Percentiles rank a stretch among this genome's conserved stretches.
Evolutionary conservation across 2,888 invertebrate genomes (phyloP).

Genomic region (Apodemia duryi): DNA sequence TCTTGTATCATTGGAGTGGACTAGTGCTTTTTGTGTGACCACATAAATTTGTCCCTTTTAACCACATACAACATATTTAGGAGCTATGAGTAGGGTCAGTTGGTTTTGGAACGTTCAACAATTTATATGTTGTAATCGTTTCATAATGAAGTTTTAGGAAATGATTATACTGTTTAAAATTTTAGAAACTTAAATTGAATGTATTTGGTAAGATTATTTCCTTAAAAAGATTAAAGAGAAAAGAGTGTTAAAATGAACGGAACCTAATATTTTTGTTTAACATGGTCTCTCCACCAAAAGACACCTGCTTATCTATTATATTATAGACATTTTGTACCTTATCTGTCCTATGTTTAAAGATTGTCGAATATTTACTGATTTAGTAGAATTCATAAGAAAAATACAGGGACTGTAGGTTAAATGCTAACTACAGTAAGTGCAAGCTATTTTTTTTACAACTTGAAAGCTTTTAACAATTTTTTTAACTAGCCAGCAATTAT

Average conservation of each 20-base stretch:
- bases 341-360: no score
- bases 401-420: no score
- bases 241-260: not conserved
- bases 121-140: conserved; percentile 68
- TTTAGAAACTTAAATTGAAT: not conserved
- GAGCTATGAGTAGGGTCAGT: conserved; percentile 63
- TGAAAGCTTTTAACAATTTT: no score
- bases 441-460: no score
- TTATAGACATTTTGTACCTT: no score
- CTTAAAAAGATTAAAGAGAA: not conserved
- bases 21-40: conserved; percentile 58
- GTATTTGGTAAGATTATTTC: not conserved
- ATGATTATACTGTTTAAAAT: conserved; percentile 21
- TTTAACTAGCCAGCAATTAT: no score
- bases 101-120: conserved; percentile 46
- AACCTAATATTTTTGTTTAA: no score
- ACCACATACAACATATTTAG: conserved; percentile 55
- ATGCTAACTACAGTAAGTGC: no score
- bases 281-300: no score
- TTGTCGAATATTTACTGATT: no score
- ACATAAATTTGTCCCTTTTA: conserved; percentile 67
- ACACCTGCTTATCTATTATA: no score
- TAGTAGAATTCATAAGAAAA: no score
- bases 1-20: conserved; percentile 60
- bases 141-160: conserved; percentile 54